Evolutionary conservation across 2,797 vertebrate genomes (phyloP).

Genomic region (Pachyuromys duprasi): DNA sequence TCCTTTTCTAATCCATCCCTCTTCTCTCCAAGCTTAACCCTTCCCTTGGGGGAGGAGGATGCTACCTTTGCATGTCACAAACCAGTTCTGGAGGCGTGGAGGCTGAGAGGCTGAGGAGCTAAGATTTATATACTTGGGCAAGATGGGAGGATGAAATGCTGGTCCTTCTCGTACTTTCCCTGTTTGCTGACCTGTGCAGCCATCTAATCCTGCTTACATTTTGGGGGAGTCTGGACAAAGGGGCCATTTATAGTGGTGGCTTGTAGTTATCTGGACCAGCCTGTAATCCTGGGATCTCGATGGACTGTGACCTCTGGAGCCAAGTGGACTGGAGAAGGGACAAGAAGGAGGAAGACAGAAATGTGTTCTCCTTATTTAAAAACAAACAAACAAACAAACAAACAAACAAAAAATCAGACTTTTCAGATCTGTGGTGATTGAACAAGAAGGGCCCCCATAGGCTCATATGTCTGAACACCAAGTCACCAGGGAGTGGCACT

Average conservation of each 20-base stretch:
- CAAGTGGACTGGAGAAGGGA: neutral
- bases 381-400: neutral
- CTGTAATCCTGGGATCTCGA: neutral
- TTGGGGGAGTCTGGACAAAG: slow-evolving; percentile 16
- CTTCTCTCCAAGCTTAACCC: slow-evolving; percentile 62
- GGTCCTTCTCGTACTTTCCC: neutral
- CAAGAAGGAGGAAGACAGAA: neutral
- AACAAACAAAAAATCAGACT: neutral
- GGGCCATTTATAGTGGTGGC: neutral
- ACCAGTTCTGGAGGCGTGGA: neutral
- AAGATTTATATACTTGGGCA: slow-evolving; percentile 7
- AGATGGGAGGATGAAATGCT: neutral
- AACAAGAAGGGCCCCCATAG: too few species aligned
- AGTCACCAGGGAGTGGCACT: neutral
- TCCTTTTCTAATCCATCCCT: slow-evolving; percentile 37
- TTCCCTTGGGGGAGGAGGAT: slow-evolving; percentile 29
- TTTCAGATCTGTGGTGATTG: neutral
- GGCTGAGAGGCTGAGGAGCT: neutral
- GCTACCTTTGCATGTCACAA: slow-evolving; percentile 2
- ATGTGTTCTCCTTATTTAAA: slow-evolving; percentile 32
- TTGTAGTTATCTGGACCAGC: neutral
- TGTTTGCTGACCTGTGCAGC: neutral
- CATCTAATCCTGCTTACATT: neutral
- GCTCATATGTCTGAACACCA: neutral
- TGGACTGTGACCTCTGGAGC: neutral